phyloP scores from a whole-genome alignment of 1,140 invertebrate genomes.

The Drosophila malerkotliana region DNA sequence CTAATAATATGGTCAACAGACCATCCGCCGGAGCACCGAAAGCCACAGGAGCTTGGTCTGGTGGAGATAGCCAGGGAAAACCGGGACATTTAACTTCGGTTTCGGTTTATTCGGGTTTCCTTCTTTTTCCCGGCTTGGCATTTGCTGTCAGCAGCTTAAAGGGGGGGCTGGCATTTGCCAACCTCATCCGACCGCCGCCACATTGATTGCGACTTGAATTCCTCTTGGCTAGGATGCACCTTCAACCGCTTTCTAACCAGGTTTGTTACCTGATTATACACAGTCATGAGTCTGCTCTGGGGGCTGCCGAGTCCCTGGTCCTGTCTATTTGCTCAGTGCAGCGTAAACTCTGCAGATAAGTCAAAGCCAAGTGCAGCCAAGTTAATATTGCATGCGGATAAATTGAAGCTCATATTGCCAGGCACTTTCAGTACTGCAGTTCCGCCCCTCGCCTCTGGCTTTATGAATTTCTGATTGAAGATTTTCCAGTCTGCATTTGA shows the following conservation, averaged over 20 bases:
- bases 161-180: conserved; percentile 2
- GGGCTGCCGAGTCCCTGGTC: conserved; percentile 11
- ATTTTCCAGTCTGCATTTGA: conserved; percentile 43
- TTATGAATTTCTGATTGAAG: conserved; percentile 55
- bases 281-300: conserved; percentile 6
- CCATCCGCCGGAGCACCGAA: conserved; percentile 24
- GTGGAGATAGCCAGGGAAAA: conserved; percentile 32
- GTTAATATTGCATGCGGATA: conserved; percentile 61
- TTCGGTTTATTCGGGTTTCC: conserved; percentile 27
- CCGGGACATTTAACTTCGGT: conserved; percentile 59
- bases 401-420: conserved; percentile 51
- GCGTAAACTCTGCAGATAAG: conserved; percentile 72
- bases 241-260: conserved; percentile 54
- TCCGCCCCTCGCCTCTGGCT: conserved; percentile 7
- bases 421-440: background rate
- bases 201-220: conserved; percentile 42
- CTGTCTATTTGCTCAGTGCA: conserved; percentile 65
- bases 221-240: conserved; percentile 17
- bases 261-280: conserved; percentile 66
- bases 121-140: conserved; percentile 11
- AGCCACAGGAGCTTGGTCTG: conserved; percentile 30
- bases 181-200: conserved; percentile 34
- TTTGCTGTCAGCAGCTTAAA: conserved; percentile 47
- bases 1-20: conserved; percentile 52
- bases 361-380: conserved; percentile 70